A percentile compares a stretch with the other conserved stretches of the same genome.
Evolutionary conservation across 2,797 vertebrate species (phyloP).

Genomic region (Sciurus carolinensis): DNA sequence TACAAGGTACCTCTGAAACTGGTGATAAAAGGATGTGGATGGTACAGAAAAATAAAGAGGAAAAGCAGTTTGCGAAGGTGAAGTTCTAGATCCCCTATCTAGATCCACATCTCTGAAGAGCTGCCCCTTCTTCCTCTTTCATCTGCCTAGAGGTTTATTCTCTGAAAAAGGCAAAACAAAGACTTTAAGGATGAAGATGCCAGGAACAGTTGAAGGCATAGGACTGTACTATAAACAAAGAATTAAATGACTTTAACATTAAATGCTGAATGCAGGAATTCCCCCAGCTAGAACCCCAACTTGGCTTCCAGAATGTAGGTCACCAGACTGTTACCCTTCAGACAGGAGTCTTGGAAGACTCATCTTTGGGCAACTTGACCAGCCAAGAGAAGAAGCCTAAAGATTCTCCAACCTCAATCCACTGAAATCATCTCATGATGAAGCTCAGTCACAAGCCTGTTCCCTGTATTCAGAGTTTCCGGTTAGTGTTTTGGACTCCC

Average conservation of each 20-base stretch:
- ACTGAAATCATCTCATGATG: conserved; percentile 18
- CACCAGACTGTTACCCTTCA: not conserved
- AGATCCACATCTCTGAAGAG: not conserved
- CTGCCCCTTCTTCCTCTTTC: not conserved
- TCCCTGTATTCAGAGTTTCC: not conserved
- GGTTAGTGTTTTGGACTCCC: conserved; percentile 20
- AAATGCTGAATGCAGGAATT: conserved; percentile 40
- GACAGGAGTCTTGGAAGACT: conserved; percentile 44
- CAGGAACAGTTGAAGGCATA: not conserved
- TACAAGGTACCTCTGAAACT: not conserved
- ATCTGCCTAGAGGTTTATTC: not conserved
- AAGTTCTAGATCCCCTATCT: not conserved
- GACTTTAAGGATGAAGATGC: not conserved
- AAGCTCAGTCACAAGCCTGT: not conserved
- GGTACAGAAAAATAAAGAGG: conserved; percentile 36
- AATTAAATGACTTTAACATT: conserved; percentile 50
- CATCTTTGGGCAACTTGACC: not conserved
- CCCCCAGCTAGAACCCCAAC: not conserved
- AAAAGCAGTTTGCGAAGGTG: not conserved
- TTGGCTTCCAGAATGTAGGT: not conserved
- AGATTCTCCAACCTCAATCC: not conserved
- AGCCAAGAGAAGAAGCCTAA: not conserved
- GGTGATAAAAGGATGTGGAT: not conserved
- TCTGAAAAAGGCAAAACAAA: conserved; percentile 63
- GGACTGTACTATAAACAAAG: not conserved